phyloP scores from a whole-genome alignment of 2,888 invertebrate genomes.

The Leucozona laternaria region DNA sequence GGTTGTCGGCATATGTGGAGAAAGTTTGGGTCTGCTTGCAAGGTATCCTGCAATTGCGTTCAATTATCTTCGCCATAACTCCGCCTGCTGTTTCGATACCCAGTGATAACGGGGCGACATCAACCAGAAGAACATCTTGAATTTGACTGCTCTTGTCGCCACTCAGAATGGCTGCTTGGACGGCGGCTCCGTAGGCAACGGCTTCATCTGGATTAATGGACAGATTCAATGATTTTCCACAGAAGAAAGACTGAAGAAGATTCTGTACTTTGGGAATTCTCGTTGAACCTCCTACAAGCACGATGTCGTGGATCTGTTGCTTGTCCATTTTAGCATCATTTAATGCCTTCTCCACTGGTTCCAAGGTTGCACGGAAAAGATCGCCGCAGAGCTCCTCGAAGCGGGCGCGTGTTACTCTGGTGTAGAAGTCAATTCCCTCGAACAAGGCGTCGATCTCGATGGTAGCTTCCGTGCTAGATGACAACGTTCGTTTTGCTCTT shows the following conservation, averaged over 20 bases:
- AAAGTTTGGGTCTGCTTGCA: slow-evolving; percentile 90
- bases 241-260: slow-evolving; percentile 90
- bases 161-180: slow-evolving; percentile 89
- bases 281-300: slow-evolving; percentile 92
- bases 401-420: slow-evolving; percentile 89
- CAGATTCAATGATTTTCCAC: slow-evolving; percentile 88
- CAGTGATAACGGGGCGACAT: slow-evolving; percentile 88
- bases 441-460: slow-evolving; percentile 90
- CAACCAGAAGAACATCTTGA: slow-evolving; percentile 89
- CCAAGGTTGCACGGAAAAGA: slow-evolving; percentile 89
- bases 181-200: slow-evolving; percentile 91
- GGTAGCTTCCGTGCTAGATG: slow-evolving; percentile 90
- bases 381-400: slow-evolving; percentile 91
- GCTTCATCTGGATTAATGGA: slow-evolving; percentile 93
- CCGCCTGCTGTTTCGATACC: slow-evolving; percentile 93
- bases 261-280: slow-evolving; percentile 92
- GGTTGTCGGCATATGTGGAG: slow-evolving; percentile 92
- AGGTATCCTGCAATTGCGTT: slow-evolving; percentile 89
- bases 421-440: slow-evolving; percentile 90
- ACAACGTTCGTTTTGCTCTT: slow-evolving; percentile 91
- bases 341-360: slow-evolving; percentile 91
- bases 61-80: slow-evolving; percentile 90
- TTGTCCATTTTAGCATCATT: slow-evolving; percentile 92
- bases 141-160: slow-evolving; percentile 89
- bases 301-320: slow-evolving; percentile 90